Evolutionary conservation across 2,888 invertebrate genomes (phyloP), one percentile per base, ranked within the genome.

Genomic region (Cheilosia pagana): DNA sequence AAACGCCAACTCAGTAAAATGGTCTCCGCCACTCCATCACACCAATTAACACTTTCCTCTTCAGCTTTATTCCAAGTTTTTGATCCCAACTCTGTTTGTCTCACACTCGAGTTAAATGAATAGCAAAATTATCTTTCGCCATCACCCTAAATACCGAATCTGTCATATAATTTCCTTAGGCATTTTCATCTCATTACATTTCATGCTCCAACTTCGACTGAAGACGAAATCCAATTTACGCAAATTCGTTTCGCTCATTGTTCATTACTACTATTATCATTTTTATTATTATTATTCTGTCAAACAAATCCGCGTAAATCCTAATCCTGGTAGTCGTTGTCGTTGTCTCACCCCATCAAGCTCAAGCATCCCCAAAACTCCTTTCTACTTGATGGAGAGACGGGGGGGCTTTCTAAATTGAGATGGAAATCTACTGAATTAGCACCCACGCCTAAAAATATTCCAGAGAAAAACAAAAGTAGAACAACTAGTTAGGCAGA

Each of bases 211-310:
- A 19, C 53, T n/a, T 35, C 21, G 10, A 23, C 12, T 45, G 7
- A 55, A 60, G 53, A 52, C 45, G 57, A 78, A 82, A 71, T 78
- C 83, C 74, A 83, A 83, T 83, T 83, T 83, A 70, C 59, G 63
- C 28, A 65, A 83, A 83, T 83, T 75, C 70, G 83, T 60, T 78
- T 45, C 78, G 74, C 70, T 83, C 78, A 78, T 70, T 83, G 83
- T 78, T 83, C 83, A 78, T 78, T 78, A 70, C 74, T 78, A 65
- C 74, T 78, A 78, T 83, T 78, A 83, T 83, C 78, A 78, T 78
- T 78, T 83, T 83, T 70, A 83, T 78, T 78, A 78, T 83, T 83
- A 83, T 83, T 83, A 83, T 78, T 78, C 59, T 83, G 83, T 83
- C 74, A 83, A 83, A 83, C 83, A 83, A 83, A 83, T 83, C 83